These are phyloP conservation scores for Gymnobelideus leadbeateri DNA, from an alignment of 2,113 vertebrate genomes.

Conservation along the genomic window DNA sequence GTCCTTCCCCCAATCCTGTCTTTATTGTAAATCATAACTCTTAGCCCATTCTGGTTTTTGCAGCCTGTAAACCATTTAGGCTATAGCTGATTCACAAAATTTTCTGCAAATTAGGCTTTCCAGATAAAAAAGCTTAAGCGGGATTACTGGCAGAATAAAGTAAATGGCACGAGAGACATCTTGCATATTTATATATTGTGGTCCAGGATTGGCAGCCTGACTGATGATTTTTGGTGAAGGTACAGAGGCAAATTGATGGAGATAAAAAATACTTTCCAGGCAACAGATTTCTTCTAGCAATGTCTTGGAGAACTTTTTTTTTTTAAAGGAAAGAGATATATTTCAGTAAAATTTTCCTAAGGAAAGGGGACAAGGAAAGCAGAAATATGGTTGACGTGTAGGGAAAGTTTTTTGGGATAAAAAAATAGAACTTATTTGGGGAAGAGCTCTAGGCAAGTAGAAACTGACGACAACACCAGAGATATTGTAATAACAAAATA, in stretches of 20 bases:
- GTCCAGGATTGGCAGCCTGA: background rate
- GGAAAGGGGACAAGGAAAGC: background rate
- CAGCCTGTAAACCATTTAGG: background rate
- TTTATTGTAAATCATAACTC: background rate
- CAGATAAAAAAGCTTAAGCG: background rate
- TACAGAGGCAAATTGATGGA: background rate
- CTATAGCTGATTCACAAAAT: constrained; percentile 28
- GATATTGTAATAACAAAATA: background rate
- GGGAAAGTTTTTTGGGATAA: background rate
- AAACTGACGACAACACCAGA: background rate
- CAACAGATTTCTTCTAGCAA: constrained; percentile 37
- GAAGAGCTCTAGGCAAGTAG: constrained; percentile 9
- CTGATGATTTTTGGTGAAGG: background rate
- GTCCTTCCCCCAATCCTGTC: background rate
- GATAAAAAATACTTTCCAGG: background rate
- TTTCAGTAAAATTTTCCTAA: constrained; percentile 28
- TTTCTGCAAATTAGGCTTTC: constrained; percentile 43
- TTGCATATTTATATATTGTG: accelerated
- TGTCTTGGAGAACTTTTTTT: background rate
- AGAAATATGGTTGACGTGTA: background rate
- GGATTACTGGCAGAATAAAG: background rate
- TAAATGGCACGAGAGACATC: accelerated
- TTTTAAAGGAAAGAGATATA: background rate
- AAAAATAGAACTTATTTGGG: background rate
- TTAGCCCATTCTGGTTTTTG: constrained; percentile 26